Conservation (phyloP, 2,797 vertebrate species). For the Thalassophryne amazonica region DNA sequence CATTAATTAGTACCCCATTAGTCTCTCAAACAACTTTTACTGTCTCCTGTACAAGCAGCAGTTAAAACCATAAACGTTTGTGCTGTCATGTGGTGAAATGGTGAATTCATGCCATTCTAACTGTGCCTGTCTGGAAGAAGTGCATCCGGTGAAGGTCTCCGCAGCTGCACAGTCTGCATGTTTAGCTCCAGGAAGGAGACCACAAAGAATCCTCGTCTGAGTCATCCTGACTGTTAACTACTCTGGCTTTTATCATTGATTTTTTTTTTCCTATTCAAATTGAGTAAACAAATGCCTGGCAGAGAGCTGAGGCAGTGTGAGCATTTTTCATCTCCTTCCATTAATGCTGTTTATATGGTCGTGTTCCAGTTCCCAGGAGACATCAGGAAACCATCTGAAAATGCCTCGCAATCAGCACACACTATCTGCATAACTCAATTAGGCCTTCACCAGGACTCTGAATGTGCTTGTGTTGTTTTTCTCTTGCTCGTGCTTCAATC, state of each 20-base stretch:
- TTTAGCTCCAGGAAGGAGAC: conserved; percentile 24
- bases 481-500: conserved; percentile 8
- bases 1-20: too few species aligned
- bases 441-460: conserved; percentile 48
- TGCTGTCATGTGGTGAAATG: neutral
- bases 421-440: conserved; percentile 65
- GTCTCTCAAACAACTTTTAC: too few species aligned
- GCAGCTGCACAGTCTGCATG: conserved; percentile 22
- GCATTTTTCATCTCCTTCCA: conserved; percentile 65
- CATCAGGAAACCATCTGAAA: conserved; percentile 43
- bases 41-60: too few species aligned
- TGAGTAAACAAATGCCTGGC: conserved; percentile 66
- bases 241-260: conserved; percentile 60
- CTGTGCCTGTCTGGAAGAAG: too few species aligned
- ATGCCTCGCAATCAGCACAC: conserved; percentile 51
- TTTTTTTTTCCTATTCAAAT: conserved; percentile 55
- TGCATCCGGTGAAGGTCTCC: neutral
- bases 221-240: conserved; percentile 46
- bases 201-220: conserved; percentile 21
- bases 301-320: conserved; percentile 39
- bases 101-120: too few species aligned
- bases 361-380: conserved; percentile 44
- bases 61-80: neutral
- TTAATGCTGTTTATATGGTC: conserved; percentile 63
- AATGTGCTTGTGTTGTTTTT: conserved; percentile 38